Percentiles rank a stretch among this genome's conserved stretches.
phyloP scores from a whole-genome alignment of 2,888 invertebrate species.

The Orthonevra nobilis region DNA sequence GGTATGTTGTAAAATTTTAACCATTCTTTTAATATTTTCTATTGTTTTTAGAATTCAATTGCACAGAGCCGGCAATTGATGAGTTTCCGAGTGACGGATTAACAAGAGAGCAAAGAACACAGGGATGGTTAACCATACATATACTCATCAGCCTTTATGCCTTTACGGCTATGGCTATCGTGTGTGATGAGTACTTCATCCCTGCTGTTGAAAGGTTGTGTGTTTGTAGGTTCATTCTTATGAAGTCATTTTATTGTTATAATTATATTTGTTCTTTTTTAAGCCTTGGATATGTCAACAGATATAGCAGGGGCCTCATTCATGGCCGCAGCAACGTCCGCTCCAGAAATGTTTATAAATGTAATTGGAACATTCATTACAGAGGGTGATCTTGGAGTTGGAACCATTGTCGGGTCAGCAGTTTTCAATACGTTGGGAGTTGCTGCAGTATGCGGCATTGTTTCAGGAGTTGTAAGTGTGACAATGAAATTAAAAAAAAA shows the following conservation, averaged over 20 bases:
- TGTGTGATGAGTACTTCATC: slow-evolving; percentile 97
- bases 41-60: slow-evolving; percentile 81
- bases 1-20: too few species aligned
- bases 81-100: slow-evolving; percentile 93
- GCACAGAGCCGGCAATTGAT: slow-evolving; percentile 90
- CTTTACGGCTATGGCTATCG: slow-evolving; percentile 92
- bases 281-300: slow-evolving; percentile 89
- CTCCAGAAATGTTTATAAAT: slow-evolving; percentile 94
- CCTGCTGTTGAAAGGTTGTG: slow-evolving; percentile 94
- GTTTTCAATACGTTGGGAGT: slow-evolving; percentile 92
- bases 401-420: slow-evolving; percentile 91
- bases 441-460: slow-evolving; percentile 90
- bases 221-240: too few species aligned
- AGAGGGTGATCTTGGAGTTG: slow-evolving; percentile 91
- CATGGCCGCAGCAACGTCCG: slow-evolving; percentile 95
- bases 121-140: slow-evolving; percentile 90
- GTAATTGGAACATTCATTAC: slow-evolving; percentile 93
- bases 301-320: slow-evolving; percentile 96
- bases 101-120: slow-evolving; percentile 86
- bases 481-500: background rate
- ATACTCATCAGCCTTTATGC: slow-evolving; percentile 89
- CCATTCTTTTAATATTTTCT: background rate
- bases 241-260: too few species aligned
- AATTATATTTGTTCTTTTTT: too few species aligned
- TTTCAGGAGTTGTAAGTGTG: slow-evolving; percentile 85